A percentile compares a stretch with the other conserved stretches of the same genome.
These are phyloP conservation scores for Mycetomoellerius zeteki DNA, from an alignment of 1,140 invertebrate genomes.

Conservation along the genomic window DNA sequence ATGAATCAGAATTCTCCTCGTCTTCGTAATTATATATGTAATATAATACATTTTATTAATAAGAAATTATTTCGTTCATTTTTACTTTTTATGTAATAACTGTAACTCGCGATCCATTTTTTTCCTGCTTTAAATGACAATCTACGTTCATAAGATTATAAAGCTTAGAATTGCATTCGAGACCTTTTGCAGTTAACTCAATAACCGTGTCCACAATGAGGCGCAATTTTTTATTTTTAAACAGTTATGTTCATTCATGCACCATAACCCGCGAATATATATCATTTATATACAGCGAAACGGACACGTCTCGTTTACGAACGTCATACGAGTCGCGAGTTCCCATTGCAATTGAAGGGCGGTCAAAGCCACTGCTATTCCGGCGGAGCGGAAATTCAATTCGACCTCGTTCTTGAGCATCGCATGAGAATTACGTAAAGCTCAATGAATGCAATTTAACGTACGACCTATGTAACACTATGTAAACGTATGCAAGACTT, in stretches of 20 bases:
- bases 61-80: conserved; percentile 8
- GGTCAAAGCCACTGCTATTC: conserved; percentile 80
- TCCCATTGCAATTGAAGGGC: conserved; percentile 84
- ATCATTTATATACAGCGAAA: conserved; percentile 59
- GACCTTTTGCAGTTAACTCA: conserved; percentile 19
- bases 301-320: conserved; percentile 79
- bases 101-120: too few species aligned
- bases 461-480: conserved; percentile 41
- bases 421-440: conserved; percentile 71
- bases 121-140: too few species aligned
- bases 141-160: conserved; percentile 5
- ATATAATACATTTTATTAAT: neutral
- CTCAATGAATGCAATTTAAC: conserved; percentile 69
- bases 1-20: neutral
- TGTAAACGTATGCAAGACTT: conserved; percentile 58
- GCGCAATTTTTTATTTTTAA: conserved; percentile 63
- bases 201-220: conserved; percentile 13
- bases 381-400: conserved; percentile 83
- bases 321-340: conserved; percentile 75
- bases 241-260: conserved; percentile 56
- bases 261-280: conserved; percentile 4
- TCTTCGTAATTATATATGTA: too few species aligned
- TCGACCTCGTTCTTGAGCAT: conserved; percentile 77
- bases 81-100: neutral
- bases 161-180: conserved; percentile 23